Percentiles rank a stretch among this genome's conserved stretches.
These are phyloP conservation scores for Epinephelus cyanopodus DNA, from an alignment of 2,113 vertebrate species.

Conservation along the genomic window DNA sequence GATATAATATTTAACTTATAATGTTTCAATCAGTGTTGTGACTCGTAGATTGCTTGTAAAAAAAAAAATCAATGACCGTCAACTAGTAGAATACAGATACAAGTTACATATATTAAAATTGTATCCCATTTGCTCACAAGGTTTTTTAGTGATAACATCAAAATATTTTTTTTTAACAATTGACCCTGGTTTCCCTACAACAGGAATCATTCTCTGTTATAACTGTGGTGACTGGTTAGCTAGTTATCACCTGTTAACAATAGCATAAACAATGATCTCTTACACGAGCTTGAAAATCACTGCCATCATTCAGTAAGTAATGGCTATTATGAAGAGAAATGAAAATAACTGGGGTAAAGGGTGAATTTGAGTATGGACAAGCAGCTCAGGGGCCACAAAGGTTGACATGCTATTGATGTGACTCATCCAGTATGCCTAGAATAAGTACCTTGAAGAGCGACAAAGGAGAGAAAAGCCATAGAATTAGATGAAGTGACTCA, in stretches of 20 bases:
- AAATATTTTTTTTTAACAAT: too few species aligned
- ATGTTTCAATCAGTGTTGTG: too few species aligned
- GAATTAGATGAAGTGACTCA: conserved; percentile 70
- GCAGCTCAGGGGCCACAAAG: conserved; percentile 30
- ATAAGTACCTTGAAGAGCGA: conserved; percentile 57
- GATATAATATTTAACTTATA: too few species aligned
- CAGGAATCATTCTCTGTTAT: not conserved
- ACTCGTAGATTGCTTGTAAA: too few species aligned
- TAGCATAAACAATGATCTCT: not conserved
- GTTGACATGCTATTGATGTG: conserved; percentile 47
- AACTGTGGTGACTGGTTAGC: not conserved
- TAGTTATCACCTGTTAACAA: not conserved
- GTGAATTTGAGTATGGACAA: not conserved
- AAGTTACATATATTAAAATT: too few species aligned
- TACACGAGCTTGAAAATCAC: not conserved
- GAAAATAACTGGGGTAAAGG: not conserved
- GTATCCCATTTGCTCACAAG: too few species aligned
- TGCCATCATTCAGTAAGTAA: not conserved
- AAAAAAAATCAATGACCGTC: too few species aligned
- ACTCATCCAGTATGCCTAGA: conserved; percentile 54
- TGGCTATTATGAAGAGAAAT: not conserved
- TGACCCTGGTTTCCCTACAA: not conserved
- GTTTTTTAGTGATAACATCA: too few species aligned
- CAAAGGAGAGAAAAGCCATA: conserved; percentile 32
- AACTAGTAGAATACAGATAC: too few species aligned